phyloP scores from a whole-genome alignment of 2,113 vertebrate species.

The Protomyctophum bolini region DNA sequence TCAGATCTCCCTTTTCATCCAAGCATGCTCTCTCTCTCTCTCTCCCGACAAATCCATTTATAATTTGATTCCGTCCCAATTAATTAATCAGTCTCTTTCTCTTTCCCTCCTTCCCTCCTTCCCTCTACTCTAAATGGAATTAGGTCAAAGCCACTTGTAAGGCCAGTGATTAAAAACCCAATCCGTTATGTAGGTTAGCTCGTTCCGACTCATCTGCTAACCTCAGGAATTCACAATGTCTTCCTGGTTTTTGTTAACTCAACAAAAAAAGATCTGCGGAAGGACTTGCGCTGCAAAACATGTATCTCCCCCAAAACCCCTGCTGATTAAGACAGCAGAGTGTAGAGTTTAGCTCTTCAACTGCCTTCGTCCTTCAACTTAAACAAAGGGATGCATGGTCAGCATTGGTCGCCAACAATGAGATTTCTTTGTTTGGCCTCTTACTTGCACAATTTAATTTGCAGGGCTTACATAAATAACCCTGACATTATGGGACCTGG shows the following conservation, averaged over 20 bases:
- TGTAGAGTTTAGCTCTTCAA: no score
- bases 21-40: constrained; percentile 16
- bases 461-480: no score
- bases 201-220: constrained; percentile 37
- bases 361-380: no score
- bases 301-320: no score
- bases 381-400: no score
- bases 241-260: constrained; percentile 48
- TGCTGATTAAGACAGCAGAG: no score
- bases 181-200: constrained; percentile 63
- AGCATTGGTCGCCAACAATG: no score
- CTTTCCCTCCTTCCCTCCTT: neutral
- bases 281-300: no score
- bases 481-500: no score
- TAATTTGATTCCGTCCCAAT: constrained; percentile 71
- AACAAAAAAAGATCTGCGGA: no score
- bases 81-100: constrained; percentile 59
- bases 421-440: no score
- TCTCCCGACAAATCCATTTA: constrained; percentile 55
- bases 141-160: constrained; percentile 65
- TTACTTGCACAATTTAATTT: no score
- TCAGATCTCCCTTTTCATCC: constrained; percentile 12
- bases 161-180: constrained; percentile 45
- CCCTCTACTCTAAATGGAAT: constrained; percentile 61
- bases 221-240: constrained; percentile 10